Percentiles rank a stretch among this genome's conserved stretches.
Conservation (phyloP, 2,888 invertebrate species). For the Myopa testacea region DNA sequence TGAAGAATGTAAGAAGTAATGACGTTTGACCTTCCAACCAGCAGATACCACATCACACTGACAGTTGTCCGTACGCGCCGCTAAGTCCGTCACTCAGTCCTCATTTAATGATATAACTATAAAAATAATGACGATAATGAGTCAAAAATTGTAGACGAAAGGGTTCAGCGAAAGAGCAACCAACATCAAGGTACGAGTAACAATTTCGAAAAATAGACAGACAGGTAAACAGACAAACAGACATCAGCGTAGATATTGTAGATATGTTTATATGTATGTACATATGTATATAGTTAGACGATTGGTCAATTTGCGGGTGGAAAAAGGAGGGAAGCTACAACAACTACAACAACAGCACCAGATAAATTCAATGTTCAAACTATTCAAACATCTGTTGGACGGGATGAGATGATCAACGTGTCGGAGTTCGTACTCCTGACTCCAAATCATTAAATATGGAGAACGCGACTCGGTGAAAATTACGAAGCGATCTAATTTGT, state of each 20-base stretch:
- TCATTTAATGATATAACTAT: conserved; percentile 26
- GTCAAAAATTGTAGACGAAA: conserved; percentile 21
- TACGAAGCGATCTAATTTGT: conserved; percentile 58
- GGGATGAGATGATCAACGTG: conserved; percentile 23
- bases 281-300: not conserved
- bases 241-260: not conserved
- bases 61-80: not conserved
- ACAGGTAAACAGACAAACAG: not conserved
- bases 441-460: conserved; percentile 12
- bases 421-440: conserved; percentile 24
- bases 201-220: conserved; percentile 8
- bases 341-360: no score
- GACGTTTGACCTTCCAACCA: conserved; percentile 4
- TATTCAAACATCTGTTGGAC: conserved; percentile 33
- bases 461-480: conserved; percentile 18
- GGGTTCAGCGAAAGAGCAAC: conserved; percentile 34
- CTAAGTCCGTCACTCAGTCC: not conserved
- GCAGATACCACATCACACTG: not conserved
- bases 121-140: conserved; percentile 35
- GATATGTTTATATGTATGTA: not conserved
- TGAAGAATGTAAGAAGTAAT: not conserved
- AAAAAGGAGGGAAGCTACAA: not conserved
- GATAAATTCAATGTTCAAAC: conserved; percentile 13
- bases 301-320: not conserved
- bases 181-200: conserved; percentile 10